These are phyloP conservation scores for Venustaconcha ellipsiformis DNA, from an alignment of 1,140 invertebrate species.

Conservation along the genomic window DNA sequence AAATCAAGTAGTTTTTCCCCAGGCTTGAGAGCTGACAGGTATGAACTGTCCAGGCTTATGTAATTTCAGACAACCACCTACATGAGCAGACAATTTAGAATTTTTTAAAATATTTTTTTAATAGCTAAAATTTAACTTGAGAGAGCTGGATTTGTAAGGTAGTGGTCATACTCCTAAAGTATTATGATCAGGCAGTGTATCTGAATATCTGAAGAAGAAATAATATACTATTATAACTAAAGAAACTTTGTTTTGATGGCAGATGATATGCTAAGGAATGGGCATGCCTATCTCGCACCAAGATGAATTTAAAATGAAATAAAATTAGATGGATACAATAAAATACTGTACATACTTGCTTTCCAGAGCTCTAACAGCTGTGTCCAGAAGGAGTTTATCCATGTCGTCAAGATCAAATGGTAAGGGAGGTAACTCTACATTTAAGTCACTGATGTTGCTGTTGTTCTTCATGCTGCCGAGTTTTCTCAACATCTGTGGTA, in stretches of 20 bases:
- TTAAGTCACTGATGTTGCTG: conserved; percentile 36
- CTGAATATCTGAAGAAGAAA: no score
- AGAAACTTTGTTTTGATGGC: background rate
- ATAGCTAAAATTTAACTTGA: no score
- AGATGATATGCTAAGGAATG: background rate
- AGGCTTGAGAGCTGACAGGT: no score
- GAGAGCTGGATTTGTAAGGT: no score
- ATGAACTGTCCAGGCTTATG: no score
- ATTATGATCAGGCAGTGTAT: no score
- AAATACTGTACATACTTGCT: conserved; percentile 59
- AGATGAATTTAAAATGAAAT: background rate
- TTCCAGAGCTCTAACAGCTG: conserved; percentile 54
- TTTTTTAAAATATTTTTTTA: no score
- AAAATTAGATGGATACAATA: background rate
- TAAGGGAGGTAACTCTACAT: conserved; percentile 52
- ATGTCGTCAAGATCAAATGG: conserved; percentile 59
- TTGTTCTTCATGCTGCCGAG: conserved; percentile 18
- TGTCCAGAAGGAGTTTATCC: conserved; percentile 60
- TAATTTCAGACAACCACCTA: no score
- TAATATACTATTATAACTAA: background rate
- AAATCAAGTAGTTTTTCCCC: no score
- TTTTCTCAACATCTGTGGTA: conserved; percentile 52
- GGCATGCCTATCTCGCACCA: background rate
- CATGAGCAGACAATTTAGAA: no score
- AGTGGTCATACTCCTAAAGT: no score